Evolutionary conservation across 2,888 invertebrate genomes (phyloP).

Genomic region (Heliconius aoede): DNA sequence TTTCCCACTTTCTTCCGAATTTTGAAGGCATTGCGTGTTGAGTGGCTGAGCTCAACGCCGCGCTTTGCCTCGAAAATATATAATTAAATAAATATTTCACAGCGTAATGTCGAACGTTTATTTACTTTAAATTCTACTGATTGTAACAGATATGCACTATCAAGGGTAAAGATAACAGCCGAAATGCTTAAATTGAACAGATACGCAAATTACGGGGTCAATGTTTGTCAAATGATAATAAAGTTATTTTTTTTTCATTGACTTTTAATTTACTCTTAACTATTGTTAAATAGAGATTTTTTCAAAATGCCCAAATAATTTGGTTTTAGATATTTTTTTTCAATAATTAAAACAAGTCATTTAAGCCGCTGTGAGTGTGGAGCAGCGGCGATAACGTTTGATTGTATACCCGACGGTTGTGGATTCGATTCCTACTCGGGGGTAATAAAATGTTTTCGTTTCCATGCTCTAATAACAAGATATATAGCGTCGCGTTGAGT

Average conservation of each 20-base stretch:
- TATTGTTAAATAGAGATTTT: background rate
- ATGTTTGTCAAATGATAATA: constrained; percentile 24
- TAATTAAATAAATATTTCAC: too few species aligned
- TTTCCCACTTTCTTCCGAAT: too few species aligned
- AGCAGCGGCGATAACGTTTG: too few species aligned
- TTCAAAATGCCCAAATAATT: too few species aligned
- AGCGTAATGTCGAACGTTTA: constrained; percentile 7
- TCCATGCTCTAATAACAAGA: background rate
- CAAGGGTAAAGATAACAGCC: constrained; percentile 16
- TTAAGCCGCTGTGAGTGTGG: too few species aligned
- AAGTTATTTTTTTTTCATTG: constrained; percentile 1
- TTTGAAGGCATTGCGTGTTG: too few species aligned
- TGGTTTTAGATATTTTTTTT: too few species aligned
- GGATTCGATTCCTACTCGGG: background rate
- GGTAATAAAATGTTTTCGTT: background rate
- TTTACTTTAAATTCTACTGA: constrained; percentile 22
- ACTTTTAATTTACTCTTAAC: background rate
- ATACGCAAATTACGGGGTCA: constrained; percentile 29
- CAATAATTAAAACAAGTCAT: too few species aligned
- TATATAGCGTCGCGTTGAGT: background rate
- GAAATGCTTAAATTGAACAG: constrained; percentile 23
- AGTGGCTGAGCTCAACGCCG: too few species aligned
- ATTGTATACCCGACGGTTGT: too few species aligned
- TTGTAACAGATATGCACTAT: constrained; percentile 23
- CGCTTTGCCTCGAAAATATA: too few species aligned